These are phyloP conservation scores for Trimorus sp. DNA, from an alignment of 2,888 invertebrate species.

Conservation along the genomic window DNA sequence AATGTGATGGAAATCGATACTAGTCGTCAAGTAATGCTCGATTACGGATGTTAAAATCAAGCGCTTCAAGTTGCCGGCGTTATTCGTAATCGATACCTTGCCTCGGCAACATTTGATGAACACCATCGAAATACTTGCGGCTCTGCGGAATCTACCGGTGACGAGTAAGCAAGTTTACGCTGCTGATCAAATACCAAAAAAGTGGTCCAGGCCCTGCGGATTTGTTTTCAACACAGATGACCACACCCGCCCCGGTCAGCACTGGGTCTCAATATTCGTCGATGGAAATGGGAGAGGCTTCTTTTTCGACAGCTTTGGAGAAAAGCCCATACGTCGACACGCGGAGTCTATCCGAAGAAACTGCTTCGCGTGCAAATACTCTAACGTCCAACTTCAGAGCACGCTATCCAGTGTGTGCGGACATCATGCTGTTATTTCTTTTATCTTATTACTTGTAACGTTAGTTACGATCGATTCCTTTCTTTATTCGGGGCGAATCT, in stretches of 20 bases:
- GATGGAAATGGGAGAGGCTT: slow-evolving; percentile 18
- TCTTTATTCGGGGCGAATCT: too few species aligned
- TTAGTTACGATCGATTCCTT: too few species aligned
- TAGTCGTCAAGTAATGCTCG: background rate
- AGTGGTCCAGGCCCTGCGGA: background rate
- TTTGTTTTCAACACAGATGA: slow-evolving; percentile 12
- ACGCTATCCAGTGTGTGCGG: too few species aligned
- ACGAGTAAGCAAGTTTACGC: too few species aligned
- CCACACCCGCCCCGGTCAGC: slow-evolving; percentile 26
- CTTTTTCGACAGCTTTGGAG: background rate
- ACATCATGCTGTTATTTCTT: too few species aligned
- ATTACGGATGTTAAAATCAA: background rate
- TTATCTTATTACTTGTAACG: too few species aligned
- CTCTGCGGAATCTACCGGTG: background rate
- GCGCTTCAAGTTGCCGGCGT: too few species aligned
- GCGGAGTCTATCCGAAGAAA: background rate
- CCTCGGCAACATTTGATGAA: background rate
- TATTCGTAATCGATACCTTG: background rate
- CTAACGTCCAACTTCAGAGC: too few species aligned
- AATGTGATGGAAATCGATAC: background rate
- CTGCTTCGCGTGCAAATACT: background rate
- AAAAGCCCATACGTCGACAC: background rate
- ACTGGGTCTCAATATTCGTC: slow-evolving; percentile 57
- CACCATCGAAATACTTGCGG: background rate
- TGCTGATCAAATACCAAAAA: too few species aligned